Conservation (phyloP, 2,888 invertebrate genomes). For the Drosophila colorata region DNA sequence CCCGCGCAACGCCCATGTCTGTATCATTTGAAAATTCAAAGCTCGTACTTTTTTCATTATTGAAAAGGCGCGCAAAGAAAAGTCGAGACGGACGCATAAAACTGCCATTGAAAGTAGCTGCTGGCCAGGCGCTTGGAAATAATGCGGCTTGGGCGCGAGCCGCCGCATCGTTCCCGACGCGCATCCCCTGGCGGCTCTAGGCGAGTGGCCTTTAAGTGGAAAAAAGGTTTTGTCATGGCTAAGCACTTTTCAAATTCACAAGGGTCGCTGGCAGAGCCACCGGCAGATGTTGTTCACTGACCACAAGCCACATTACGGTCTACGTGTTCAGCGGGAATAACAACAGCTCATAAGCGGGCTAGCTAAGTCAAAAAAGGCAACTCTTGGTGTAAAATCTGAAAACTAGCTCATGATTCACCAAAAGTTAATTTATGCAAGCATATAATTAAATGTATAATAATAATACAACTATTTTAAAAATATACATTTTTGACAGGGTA, state of each 20-base stretch:
- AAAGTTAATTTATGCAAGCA: too few relatives aligned
- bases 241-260: slow-evolving; percentile 71
- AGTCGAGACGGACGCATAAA: slow-evolving; percentile 58
- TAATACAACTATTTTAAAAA: not conserved
- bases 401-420: not conserved
- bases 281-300: slow-evolving; percentile 45
- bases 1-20: slow-evolving; percentile 12
- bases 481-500: slow-evolving; percentile 7
- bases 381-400: not conserved
- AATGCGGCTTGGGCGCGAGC: slow-evolving; percentile 65
- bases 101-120: slow-evolving; percentile 68
- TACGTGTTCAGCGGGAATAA: slow-evolving; percentile 5
- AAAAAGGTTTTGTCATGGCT: slow-evolving; percentile 77
- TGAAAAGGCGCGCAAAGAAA: slow-evolving; percentile 60
- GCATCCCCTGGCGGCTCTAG: slow-evolving; percentile 19
- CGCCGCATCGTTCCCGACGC: slow-evolving; percentile 8
- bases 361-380: not conserved
- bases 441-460: not conserved
- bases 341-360: not conserved
- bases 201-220: slow-evolving; percentile 64
- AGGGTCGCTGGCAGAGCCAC: slow-evolving; percentile 39
- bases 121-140: slow-evolving; percentile 52
- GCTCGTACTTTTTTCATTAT: slow-evolving; percentile 72
- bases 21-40: slow-evolving; percentile 75
- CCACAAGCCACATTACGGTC: slow-evolving; percentile 49